phyloP scores from a whole-genome alignment of 2,113 vertebrate species.

The Serinus canaria region DNA sequence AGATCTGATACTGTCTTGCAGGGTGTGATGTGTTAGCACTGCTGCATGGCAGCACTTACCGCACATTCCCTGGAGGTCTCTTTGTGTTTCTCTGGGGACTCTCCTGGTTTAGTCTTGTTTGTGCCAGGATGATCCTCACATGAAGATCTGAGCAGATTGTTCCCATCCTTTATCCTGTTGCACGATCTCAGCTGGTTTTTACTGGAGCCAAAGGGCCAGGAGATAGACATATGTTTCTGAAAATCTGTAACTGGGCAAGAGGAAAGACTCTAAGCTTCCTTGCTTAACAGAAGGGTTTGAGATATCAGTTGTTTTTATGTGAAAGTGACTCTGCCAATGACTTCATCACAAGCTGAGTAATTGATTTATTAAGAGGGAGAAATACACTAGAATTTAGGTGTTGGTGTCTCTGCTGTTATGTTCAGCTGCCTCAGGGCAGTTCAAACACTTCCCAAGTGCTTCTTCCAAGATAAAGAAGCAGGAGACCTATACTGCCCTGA shows the following conservation, averaged over 20 bases:
- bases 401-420: neutral
- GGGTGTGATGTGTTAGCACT: accelerated
- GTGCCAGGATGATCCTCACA: neutral
- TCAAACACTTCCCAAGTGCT: neutral
- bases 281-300: neutral
- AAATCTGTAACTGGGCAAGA: neutral
- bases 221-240: neutral
- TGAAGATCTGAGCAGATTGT: neutral
- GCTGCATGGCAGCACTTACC: accelerated
- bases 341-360: neutral
- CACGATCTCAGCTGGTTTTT: neutral
- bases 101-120: neutral
- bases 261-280: neutral
- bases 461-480: neutral
- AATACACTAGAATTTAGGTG: neutral
- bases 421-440: neutral
- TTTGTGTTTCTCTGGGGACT: neutral
- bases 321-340: neutral
- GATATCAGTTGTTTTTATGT: neutral
- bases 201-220: neutral
- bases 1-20: neutral
- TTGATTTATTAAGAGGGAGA: neutral
- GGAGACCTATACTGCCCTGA: neutral
- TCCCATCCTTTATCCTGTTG: neutral
- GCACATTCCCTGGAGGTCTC: neutral